Percentiles rank a stretch among this genome's conserved stretches.
phyloP scores from a whole-genome alignment of 2,113 vertebrate genomes.

The Carassius auratus region DNA sequence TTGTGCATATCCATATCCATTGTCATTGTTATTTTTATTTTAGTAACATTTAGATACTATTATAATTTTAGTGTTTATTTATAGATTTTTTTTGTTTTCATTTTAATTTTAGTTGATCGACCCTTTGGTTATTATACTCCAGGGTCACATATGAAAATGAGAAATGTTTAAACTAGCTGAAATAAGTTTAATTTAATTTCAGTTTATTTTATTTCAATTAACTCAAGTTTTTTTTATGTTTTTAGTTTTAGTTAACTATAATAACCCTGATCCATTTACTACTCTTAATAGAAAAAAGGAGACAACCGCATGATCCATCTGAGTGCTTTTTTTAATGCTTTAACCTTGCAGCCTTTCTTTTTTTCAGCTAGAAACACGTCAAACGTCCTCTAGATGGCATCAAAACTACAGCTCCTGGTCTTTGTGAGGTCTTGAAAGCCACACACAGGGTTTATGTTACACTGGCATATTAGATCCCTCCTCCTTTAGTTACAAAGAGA shows the following conservation, averaged over 20 bases:
- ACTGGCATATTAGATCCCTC: slow-evolving; percentile 22
- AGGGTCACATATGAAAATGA: neutral
- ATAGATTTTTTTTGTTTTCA: no score
- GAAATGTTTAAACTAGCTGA: neutral
- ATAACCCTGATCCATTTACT: neutral
- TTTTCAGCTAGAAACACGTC: neutral
- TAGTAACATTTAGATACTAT: neutral
- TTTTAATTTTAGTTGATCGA: no score
- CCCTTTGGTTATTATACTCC: neutral
- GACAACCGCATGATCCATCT: neutral
- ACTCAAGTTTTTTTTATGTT: no score
- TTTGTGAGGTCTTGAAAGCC: neutral
- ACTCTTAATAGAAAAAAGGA: neutral
- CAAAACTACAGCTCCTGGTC: neutral
- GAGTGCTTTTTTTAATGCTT: neutral
- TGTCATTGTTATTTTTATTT: neutral
- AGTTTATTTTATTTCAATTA: neutral
- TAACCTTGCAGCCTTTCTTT: neutral
- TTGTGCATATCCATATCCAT: neutral
- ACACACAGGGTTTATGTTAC: slow-evolving; percentile 4
- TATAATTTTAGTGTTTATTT: no score
- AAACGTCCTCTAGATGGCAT: slow-evolving; percentile 50
- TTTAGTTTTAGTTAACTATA: no score
- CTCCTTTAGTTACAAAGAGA: slow-evolving; percentile 39
- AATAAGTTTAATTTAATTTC: neutral